Evolutionary conservation across 2,797 vertebrate species (phyloP), one percentile per base, ranked within the genome.

Genomic region (Acanthiza pusilla): DNA sequence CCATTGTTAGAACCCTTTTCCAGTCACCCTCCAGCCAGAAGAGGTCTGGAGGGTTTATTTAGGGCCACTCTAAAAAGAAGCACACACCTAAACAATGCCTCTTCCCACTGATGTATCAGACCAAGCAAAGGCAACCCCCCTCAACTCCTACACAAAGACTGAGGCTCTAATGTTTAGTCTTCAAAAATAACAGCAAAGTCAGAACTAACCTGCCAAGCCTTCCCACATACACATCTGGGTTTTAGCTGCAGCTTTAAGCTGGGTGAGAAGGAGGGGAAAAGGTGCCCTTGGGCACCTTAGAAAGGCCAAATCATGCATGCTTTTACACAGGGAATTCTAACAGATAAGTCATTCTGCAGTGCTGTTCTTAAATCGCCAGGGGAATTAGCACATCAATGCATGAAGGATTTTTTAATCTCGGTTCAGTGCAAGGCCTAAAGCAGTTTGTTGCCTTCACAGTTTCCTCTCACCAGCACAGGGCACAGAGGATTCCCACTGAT

Each of bases 201-300:
- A n/a, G 13, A 77, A 65, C 11, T 16, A 54, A 57, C 16, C 21
- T 58, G 34, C 26, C 55, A 68, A 45, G 34, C 23, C 26, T 61
- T 84, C 23, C 48, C 23, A 62, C 4, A 3, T 2, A 40, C 9
- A 29, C 0, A 0, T 27, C 57, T n/a, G 42, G 20, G 45, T 3
- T 91, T 62, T 40, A 76, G 23, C 25, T 62, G 32, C 38, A 84
- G 42, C 13, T 73, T 83, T 66, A 51, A 60, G 54, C 3, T 19
- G 20, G 5, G 10, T 26, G 30, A 73, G 47, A 29, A 10, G 45
- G 7, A 51, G 13, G 26, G 21, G 10, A 2, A 79, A 91, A 66
- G 7, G 6, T 51, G 16, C 7, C 32, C 18, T 50, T 45, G 14
- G 15, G 9, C 16, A 70, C 17, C 53, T 71, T 30, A 45, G n/a